Evolutionary conservation across 2,113 vertebrate species (phyloP).

Genomic region (Anarhynchus alexandrinus): DNA sequence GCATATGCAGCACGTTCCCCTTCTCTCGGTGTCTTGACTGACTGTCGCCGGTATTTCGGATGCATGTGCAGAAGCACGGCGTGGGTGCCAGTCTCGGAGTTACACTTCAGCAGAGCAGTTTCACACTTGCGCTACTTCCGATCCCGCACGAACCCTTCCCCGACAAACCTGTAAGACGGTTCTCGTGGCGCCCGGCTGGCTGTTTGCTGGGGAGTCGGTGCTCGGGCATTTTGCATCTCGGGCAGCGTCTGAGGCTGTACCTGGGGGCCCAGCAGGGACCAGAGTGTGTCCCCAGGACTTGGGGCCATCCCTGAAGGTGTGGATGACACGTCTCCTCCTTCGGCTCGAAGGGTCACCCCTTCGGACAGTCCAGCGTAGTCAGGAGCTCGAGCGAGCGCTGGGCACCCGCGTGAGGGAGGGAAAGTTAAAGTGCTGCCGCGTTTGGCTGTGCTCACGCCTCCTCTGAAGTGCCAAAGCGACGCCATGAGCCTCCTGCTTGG

Average conservation of each 20-base stretch:
- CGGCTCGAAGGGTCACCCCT: fast-evolving
- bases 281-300: neutral
- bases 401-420: neutral
- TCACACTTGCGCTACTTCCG: neutral
- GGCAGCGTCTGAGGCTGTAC: neutral
- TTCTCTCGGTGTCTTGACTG: neutral
- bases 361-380: fast-evolving
- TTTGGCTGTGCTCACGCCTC: neutral
- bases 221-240: neutral
- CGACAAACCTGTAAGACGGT: neutral
- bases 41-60: fast-evolving
- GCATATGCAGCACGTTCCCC: neutral
- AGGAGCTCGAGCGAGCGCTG: fast-evolving
- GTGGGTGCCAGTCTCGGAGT: neutral
- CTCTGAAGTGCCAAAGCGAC: neutral
- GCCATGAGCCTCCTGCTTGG: neutral
- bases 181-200: fast-evolving
- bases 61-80: neutral
- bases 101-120: slow-evolving; percentile 9
- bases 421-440: neutral
- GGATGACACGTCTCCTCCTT: neutral
- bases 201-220: neutral
- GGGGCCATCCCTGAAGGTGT: neutral
- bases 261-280: neutral
- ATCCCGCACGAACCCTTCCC: neutral